Conservation (phyloP, 1,140 invertebrate genomes). For the Apis florea region DNA sequence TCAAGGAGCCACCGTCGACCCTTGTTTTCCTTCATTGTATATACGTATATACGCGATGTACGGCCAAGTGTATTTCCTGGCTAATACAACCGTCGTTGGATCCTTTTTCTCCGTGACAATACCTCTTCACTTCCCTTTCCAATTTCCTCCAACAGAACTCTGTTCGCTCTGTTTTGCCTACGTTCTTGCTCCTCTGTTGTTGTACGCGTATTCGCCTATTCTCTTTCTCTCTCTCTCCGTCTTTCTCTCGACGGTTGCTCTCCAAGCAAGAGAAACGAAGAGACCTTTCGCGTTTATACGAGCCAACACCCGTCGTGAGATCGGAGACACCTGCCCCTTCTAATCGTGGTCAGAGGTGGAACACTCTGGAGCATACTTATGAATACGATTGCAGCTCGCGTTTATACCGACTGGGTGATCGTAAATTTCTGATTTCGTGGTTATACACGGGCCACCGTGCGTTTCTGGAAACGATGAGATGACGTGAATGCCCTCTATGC, state of each 20-base stretch:
- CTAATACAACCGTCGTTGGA: slow-evolving; percentile 33
- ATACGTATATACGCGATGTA: slow-evolving; percentile 34
- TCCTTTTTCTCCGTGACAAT: slow-evolving; percentile 16
- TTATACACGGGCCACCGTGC: slow-evolving; percentile 27
- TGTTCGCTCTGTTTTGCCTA: neutral
- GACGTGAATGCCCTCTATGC: neutral
- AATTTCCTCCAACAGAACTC: neutral
- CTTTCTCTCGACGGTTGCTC: slow-evolving; percentile 9
- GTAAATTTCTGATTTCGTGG: slow-evolving; percentile 52
- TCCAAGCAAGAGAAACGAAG: neutral
- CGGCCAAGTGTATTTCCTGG: slow-evolving; percentile 52
- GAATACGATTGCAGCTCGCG: slow-evolving; percentile 56
- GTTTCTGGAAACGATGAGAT: no score
- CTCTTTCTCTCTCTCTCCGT: slow-evolving; percentile 1
- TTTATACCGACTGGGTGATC: slow-evolving; percentile 48
- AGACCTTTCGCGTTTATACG: slow-evolving; percentile 28
- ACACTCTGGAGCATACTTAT: slow-evolving; percentile 52
- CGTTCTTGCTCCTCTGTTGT: slow-evolving; percentile 17
- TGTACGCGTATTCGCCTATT: no score
- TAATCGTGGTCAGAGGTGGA: slow-evolving; percentile 4
- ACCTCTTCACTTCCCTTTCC: neutral
- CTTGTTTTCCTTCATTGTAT: slow-evolving; percentile 60
- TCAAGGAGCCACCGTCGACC: slow-evolving; percentile 55
- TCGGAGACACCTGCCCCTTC: slow-evolving; percentile 57
- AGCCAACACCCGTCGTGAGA: slow-evolving; percentile 58